A percentile compares a stretch with the other conserved stretches of the same genome.
These are phyloP conservation scores for Philereme vetulata DNA, from an alignment of 2,888 invertebrate genomes.

Conservation along the genomic window DNA sequence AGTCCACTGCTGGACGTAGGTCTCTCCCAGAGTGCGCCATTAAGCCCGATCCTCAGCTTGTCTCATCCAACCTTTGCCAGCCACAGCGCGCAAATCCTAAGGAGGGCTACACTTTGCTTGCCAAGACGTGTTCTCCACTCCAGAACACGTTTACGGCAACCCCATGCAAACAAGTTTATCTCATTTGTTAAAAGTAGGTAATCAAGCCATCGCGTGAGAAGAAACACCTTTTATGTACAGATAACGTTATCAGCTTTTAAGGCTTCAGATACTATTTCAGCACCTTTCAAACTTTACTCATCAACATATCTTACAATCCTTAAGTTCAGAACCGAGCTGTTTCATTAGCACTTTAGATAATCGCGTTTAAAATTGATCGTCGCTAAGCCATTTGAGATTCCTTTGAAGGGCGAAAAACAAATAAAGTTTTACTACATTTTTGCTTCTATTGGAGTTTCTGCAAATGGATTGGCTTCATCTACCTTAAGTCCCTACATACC, in stretches of 20 bases:
- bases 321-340: slow-evolving; percentile 10
- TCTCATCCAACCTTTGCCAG: too few species aligned
- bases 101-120: too few species aligned
- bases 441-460: slow-evolving; percentile 20
- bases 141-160: too few species aligned
- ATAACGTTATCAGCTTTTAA: neutral
- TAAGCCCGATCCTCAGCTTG: too few species aligned
- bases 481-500: slow-evolving; percentile 29
- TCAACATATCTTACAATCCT: slow-evolving; percentile 13
- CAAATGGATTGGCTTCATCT: slow-evolving; percentile 25
- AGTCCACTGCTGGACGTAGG: too few species aligned
- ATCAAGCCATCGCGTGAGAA: too few species aligned
- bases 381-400: slow-evolving; percentile 14
- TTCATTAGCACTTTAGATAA: slow-evolving; percentile 16
- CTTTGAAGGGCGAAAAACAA: slow-evolving; percentile 37
- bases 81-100: too few species aligned
- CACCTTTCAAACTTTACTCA: slow-evolving; percentile 12
- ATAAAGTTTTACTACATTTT: slow-evolving; percentile 34
- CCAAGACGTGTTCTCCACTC: too few species aligned
- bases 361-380: slow-evolving; percentile 6
- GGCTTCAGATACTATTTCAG: slow-evolving; percentile 2
- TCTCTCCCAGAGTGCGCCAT: too few species aligned
- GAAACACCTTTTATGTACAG: too few species aligned
- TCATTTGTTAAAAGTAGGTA: too few species aligned
- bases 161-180: too few species aligned